These are phyloP conservation scores for Alectura lathami DNA, from an alignment of 2,113 vertebrate genomes.

Conservation along the genomic window DNA sequence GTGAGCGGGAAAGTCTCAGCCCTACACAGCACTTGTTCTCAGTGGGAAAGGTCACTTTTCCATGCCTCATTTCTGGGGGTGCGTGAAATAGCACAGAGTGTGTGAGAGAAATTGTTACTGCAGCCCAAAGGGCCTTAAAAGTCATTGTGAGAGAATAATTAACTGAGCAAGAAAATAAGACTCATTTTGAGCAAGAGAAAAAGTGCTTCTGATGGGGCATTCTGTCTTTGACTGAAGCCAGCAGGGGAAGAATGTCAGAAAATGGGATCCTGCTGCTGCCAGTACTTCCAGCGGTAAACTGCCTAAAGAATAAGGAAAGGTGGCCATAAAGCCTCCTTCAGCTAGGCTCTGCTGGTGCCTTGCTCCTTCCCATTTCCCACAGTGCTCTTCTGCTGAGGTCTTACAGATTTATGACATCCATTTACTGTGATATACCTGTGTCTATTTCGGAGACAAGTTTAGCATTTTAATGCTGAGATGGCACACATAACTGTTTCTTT, in stretches of 20 bases:
- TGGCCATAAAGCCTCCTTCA: neutral
- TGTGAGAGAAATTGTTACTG: neutral
- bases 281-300: neutral
- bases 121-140: neutral
- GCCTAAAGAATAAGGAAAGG: neutral
- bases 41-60: neutral
- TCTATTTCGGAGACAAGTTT: neutral
- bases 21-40: neutral
- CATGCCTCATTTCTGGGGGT: neutral
- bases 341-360: neutral
- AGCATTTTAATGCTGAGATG: neutral
- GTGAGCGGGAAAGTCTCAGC: neutral
- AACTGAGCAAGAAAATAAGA: neutral
- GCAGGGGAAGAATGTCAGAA: neutral
- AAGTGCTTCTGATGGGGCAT: neutral
- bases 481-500: neutral
- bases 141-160: neutral
- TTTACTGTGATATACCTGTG: accelerated
- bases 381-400: neutral
- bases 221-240: neutral
- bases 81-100: accelerated
- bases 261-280: accelerated
- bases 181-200: neutral
- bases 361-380: neutral
- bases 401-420: neutral